These are phyloP conservation scores for Sula dactylatra DNA, from an alignment of 2,113 vertebrate species.

Conservation along the genomic window DNA sequence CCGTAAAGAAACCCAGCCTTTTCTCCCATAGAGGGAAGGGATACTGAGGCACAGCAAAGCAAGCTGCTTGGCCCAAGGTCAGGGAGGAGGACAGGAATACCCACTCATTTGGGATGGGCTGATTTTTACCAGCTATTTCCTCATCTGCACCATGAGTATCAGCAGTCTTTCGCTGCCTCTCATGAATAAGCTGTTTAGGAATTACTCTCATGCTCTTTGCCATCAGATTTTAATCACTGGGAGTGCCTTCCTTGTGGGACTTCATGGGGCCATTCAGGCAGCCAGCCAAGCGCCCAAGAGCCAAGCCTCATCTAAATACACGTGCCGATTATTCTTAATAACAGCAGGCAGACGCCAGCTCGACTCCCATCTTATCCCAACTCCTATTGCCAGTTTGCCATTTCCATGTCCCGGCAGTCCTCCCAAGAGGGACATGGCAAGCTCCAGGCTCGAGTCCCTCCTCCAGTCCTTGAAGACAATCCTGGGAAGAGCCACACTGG, in stretches of 20 bases:
- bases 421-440: fast-evolving
- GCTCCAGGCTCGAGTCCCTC: neutral
- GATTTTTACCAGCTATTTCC: neutral
- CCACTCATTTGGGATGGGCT: neutral
- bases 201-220: neutral
- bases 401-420: fast-evolving
- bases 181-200: neutral
- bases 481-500: neutral
- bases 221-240: conserved; percentile 33
- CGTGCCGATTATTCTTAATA: neutral
- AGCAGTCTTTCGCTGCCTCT: neutral
- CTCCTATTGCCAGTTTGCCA: neutral
- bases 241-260: conserved; percentile 1
- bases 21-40: neutral
- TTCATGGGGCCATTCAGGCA: neutral
- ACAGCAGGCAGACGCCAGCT: neutral
- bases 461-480: neutral
- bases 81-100: neutral
- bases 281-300: conserved; percentile 8
- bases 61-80: neutral
- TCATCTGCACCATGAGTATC: neutral
- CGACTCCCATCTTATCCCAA: neutral
- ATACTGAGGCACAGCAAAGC: neutral
- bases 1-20: neutral
- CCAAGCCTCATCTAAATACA: neutral